Evolutionary conservation across 2,888 invertebrate genomes (phyloP).

Genomic region (Tyria jacobaeae): DNA sequence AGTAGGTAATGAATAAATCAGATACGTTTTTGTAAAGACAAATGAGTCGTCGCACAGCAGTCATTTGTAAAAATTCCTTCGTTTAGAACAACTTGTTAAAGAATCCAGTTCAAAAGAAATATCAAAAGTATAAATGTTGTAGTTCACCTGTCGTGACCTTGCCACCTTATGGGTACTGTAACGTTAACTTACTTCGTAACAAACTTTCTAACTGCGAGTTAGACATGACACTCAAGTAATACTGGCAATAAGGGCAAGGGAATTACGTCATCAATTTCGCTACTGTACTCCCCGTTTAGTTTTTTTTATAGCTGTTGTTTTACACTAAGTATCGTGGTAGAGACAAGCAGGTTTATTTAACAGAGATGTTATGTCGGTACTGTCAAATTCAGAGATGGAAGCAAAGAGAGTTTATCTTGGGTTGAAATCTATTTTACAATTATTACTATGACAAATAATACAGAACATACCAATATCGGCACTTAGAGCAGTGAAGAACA

Average conservation of each 20-base stretch:
- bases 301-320: constrained; percentile 8
- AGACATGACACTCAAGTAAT: constrained; percentile 56
- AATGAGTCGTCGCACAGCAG: constrained; percentile 34
- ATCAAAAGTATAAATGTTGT: constrained; percentile 43
- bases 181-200: constrained; percentile 55
- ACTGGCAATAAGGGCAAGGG: constrained; percentile 43
- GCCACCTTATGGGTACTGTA: constrained; percentile 53
- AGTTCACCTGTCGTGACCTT: constrained; percentile 51
- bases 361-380: neutral
- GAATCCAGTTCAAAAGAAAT: constrained; percentile 27
- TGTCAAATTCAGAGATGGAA: neutral
- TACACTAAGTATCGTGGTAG: constrained; percentile 7
- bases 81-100: constrained; percentile 32
- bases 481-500: too few species aligned
- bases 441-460: too few species aligned
- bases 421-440: too few species aligned
- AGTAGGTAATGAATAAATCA: neutral
- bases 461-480: too few species aligned
- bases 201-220: constrained; percentile 51
- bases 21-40: constrained; percentile 13
- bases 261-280: constrained; percentile 53
- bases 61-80: constrained; percentile 31
- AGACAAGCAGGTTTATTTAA: constrained; percentile 1
- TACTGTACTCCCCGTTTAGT: constrained; percentile 17
- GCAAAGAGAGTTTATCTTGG: neutral